Base-by-base conservation (phyloP, 2,113 vertebrate genomes). In the Callorhinus ursinus region DNA sequence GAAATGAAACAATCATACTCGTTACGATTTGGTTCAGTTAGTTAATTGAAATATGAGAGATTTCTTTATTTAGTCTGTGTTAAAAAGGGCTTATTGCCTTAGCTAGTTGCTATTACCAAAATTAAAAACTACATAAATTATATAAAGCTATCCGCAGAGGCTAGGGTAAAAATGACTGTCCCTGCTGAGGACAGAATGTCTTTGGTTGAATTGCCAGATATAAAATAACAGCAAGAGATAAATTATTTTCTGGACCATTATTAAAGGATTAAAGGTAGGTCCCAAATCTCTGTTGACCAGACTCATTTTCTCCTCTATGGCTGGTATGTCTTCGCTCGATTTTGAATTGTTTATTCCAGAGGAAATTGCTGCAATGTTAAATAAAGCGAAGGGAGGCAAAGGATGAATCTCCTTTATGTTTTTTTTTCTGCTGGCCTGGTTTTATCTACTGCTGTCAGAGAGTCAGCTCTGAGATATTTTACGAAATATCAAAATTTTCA, bases 91-190 rank as follows among this genome's bases (percentile, higher is more conserved):
- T 97, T 93, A 97, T 94, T 98, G 94, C 88, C 94, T 91, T 96
- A 95, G 82, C 88, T 98, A 93, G 85, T 89, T 93, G 77, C 91
- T 97, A 95, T 90, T 96, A 95, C 85, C 90, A 84, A 97, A 98
- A 97, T 98, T 97, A 98, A 97, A 96, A 97, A 93, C 76, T 80
- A 55, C 84, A 80, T 97, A 93, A 98, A 97, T 96, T 96, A 96
- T 84, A 97, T 42, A 93, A 96, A 95, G 94, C 74, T 94, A 71
- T 94, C 85, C 82, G 82, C 71, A 53, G 77, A 98, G 42, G 86
- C 82, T 91, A 93, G 91, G 86, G 89, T 81, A 89, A 95, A 93
- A 97, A 93, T 97, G 46, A 82, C 61, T 65, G 7, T 33, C 77
- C 96, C 88, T 94, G 85, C 94, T 79, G 83, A 93, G 96, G 93